phyloP scores from a whole-genome alignment of 2,113 vertebrate species.

The Alaudala cheleensis region DNA sequence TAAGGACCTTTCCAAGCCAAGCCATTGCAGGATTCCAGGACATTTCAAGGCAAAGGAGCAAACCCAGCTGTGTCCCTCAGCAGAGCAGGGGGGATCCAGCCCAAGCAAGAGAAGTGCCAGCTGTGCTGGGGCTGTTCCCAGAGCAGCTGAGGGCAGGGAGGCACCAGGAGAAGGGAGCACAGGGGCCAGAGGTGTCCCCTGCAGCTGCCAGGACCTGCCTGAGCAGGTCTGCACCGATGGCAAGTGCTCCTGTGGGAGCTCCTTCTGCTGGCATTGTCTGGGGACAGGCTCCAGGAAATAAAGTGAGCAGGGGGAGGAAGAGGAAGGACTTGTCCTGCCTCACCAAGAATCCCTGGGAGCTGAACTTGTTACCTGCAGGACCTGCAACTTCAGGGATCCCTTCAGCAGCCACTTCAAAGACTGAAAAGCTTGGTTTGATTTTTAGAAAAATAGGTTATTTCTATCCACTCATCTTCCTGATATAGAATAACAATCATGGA shows the following conservation, averaged over 20 bases:
- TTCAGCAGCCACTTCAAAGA: neutral
- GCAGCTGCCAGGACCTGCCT: neutral
- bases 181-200: neutral
- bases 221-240: neutral
- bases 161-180: neutral
- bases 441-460: neutral
- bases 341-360: neutral
- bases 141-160: neutral
- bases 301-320: neutral
- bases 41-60: neutral
- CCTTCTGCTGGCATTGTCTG: neutral
- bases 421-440: neutral
- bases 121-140: neutral
- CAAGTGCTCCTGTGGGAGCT: neutral
- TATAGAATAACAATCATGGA: neutral
- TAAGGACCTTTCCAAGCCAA: neutral
- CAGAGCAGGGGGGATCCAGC: neutral
- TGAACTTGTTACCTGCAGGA: neutral
- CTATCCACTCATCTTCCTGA: neutral
- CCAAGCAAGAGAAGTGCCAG: neutral
- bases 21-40: rapidly evolving
- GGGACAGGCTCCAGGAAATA: neutral
- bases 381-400: neutral
- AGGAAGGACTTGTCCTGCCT: neutral
- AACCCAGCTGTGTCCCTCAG: neutral